Percentiles rank a stretch among this genome's conserved stretches.
phyloP scores from a whole-genome alignment of 2,113 vertebrate species.

The Lamprologus lemairii region DNA sequence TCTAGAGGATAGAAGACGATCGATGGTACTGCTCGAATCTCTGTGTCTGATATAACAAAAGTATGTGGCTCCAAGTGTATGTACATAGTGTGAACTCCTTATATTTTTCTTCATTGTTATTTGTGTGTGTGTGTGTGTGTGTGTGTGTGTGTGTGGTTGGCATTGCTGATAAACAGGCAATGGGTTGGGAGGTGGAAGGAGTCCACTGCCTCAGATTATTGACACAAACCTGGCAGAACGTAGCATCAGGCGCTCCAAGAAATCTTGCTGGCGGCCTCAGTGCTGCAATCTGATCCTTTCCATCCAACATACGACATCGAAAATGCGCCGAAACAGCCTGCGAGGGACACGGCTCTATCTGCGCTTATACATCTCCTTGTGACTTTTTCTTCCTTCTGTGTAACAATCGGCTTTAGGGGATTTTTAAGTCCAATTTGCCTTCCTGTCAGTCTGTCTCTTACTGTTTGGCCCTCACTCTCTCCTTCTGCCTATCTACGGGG shows the following conservation, averaged over 20 bases:
- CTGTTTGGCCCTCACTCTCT: neutral
- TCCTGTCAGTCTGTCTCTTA: conserved; percentile 3
- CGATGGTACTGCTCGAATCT: neutral
- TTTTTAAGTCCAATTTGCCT: neutral
- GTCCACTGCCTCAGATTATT: conserved; percentile 57
- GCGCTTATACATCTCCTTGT: neutral
- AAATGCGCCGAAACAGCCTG: conserved; percentile 17
- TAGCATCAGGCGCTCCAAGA: conserved; percentile 35
- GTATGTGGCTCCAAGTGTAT: neutral
- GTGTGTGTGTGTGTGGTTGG: conserved; percentile 17
- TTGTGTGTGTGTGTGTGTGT: neutral
- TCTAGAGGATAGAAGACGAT: neutral
- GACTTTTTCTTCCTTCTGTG: neutral
- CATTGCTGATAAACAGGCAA: conserved; percentile 50
- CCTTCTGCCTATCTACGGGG: neutral
- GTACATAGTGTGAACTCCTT: neutral
- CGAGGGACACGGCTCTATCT: conserved; percentile 10
- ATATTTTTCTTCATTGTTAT: neutral
- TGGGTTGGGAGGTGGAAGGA: conserved; percentile 45
- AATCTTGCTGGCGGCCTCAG: conserved; percentile 26
- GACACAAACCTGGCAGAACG: conserved; percentile 62
- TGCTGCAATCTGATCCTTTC: conserved; percentile 51
- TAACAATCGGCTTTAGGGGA: neutral
- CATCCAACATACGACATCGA: neutral
- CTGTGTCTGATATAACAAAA: neutral